Evolutionary conservation across 2,888 invertebrate species (phyloP), one percentile per base, ranked within the genome.

Genomic region (Patella ulyssiponensis): DNA sequence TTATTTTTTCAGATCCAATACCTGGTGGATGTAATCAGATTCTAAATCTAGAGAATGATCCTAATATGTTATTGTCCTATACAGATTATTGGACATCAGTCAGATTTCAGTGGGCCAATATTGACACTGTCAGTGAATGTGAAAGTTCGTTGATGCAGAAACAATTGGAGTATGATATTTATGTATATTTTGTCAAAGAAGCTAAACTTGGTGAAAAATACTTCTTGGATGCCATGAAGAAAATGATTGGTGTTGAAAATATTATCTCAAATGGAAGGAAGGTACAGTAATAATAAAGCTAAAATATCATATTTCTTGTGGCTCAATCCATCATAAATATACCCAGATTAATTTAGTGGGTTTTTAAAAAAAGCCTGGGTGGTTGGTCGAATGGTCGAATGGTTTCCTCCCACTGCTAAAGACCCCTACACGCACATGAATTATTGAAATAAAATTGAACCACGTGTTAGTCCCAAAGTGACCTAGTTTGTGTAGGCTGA

Each of bases 1-100:
- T 44, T 44, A 1, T 44, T 44, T 44, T 83, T 76, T 75, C 91
- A 96, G 96, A 94, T 89, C 96, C 96, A 0, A 92, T 95, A 82
- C 95, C 96, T 23, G 96, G 96, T 64, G 96, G 95, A 23, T 96
- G 96, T 89, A 96, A 95, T 87, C 93, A 95, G 93, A 95, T 95
- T 86, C 94, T 94, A 83, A 91, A 94, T 69, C 88, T 94, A 20
- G 92, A 93, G 82, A 93, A 93, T 81, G 93, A 95, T 12, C 95
- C 96, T 15, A 87, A 85, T 73, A 82, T 87, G 58, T 81, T 82
- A 52, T 82, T 94, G 44, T 82, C 79, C 2, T 89, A 92, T 76
- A 90, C 88, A 71, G 83, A 92, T 83, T 82, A 92, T 33, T 88
- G 93, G 73, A 92, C 95, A 11, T 90, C 88, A 20, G 93, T 95